Evolutionary conservation across 1,140 invertebrate genomes (phyloP).

Genomic region (Drosophila eugracilis): DNA sequence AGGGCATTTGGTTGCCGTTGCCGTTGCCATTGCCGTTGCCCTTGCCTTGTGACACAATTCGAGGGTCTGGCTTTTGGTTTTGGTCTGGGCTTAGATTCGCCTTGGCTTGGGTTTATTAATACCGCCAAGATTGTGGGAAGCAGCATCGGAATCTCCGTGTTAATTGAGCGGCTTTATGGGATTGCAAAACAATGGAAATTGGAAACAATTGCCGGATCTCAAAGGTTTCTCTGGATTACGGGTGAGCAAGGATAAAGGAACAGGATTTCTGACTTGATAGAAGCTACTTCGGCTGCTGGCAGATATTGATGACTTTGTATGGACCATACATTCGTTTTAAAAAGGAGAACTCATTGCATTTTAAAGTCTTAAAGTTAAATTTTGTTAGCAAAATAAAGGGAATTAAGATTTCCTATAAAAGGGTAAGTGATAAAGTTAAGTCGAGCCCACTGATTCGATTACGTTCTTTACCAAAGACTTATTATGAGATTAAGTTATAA

Average conservation of each 20-base stretch:
- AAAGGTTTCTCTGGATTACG: neutral
- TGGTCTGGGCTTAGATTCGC: neutral
- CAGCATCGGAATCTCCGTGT: conserved; percentile 27
- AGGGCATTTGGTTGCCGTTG: conserved; percentile 41
- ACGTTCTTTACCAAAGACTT: neutral
- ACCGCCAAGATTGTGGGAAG: neutral
- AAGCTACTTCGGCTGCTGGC: too few relatives aligned
- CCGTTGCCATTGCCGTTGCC: too few relatives aligned
- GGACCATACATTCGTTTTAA: too few relatives aligned
- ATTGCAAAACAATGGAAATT: neutral
- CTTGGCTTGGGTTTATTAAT: conserved; percentile 15
- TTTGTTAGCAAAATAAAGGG: too few relatives aligned
- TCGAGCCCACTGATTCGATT: too few relatives aligned
- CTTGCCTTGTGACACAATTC: conserved; percentile 64
- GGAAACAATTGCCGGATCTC: neutral
- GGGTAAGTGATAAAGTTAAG: too few relatives aligned
- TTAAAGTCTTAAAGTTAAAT: too few relatives aligned
- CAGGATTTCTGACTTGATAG: neutral
- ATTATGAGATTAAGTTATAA: too few relatives aligned
- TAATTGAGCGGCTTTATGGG: conserved; percentile 26
- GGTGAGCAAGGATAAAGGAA: neutral
- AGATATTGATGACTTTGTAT: too few relatives aligned
- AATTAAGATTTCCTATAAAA: too few relatives aligned
- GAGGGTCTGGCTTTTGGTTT: conserved; percentile 6
- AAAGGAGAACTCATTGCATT: too few relatives aligned